Evolutionary conservation across 2,888 invertebrate species (phyloP), one percentile per base, ranked within the genome.

Genomic region (Platerodrilus igneus): DNA sequence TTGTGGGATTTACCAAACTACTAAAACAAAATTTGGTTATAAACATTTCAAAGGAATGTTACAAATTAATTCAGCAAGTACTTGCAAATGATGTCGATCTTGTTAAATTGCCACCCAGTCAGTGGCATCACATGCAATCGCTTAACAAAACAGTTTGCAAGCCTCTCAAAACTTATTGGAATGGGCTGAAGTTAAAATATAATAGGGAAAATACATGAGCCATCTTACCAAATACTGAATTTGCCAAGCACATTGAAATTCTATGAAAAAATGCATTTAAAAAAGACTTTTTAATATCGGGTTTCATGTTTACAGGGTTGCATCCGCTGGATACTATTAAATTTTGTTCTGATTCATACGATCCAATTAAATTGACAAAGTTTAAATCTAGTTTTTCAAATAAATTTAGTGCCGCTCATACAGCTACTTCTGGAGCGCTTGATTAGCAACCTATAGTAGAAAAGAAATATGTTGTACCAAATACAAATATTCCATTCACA

Each of bases 91-190:
- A 16, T 17, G 30, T 38, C 6, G 34, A 30, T 26, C 37, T 45
- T 10, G 14, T 45, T 11, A 45, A 22, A 27, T 28, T 43, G 16
- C 36, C 44, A 2, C 22, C 39, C 4, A 44, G 36, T 32, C 15
- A 36, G 8, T 40, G 26, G 5, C 32, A 40, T 16, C 36, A 17
- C 17, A 37, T 45, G 40, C 41, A 37, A 22, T 37, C 37, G 2
- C 19, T 36, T 1, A 37, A 45, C 10, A 45, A 41, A 32, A 28
- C 32, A 16, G 44, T 36, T 5, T 44, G 40, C 23, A 41, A 31
- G 25, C 32, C 40, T 21, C 6, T 41, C 7, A 41, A 45, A 15
- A 37, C 27, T 7, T 9, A 10, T 8, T 42, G 37, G 42, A 42
- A 42, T 9, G 28, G 28, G 21, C 9, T 29, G 10, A n/a, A 38